Evolutionary conservation across 2,797 vertebrate species (phyloP), one percentile per base, ranked within the genome.

Genomic region (Alauda arvensis): DNA sequence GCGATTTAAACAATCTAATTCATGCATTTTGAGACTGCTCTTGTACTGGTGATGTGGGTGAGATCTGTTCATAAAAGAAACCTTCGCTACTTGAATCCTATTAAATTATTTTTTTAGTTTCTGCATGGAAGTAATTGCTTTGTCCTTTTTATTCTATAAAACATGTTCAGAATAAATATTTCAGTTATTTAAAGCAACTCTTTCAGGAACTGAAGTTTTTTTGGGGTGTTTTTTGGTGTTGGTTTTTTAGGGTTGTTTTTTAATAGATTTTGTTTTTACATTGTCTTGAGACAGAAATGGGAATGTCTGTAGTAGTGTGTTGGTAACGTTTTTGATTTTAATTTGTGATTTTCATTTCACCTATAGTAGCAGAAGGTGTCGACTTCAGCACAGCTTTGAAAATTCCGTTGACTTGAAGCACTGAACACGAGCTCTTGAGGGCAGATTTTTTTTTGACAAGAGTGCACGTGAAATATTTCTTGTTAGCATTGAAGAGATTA

Each of bases 1-100:
- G 94, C 95, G 96, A 52, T 94, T 96, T 95, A 94, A 95, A 94
- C 76, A 95, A 56, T 94, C 82, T 56, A 88, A 77, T 94, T 95
- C 45, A 94, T 82, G 83, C 77, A 79, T 92, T 94, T 95, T 96
- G 88, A 95, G 93, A 95, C 71, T 96, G 82, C 2, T 10, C 89
- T 96, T 96, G 79, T 93, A 88, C 78, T 96, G 49, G 28, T 60
- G 60, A 45, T 93, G 56, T 94, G 77, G 37, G 67, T 86, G 72
- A 93, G 68, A 91, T 94, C 92, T 14, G 52, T 77, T 95, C 52
- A 59, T 88, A 82, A 92, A 93, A 88, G 83, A 94, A 90, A 85
- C 67, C 51, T 94, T 92, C 95, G 48, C 55, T 89, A 93, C 89
- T 78, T 96, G 61, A 94, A 89, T 78, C 75, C 77, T 94, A 37